These are phyloP conservation scores for Cochlearius cochlearius DNA, from an alignment of 2,113 vertebrate genomes.

Conservation along the genomic window DNA sequence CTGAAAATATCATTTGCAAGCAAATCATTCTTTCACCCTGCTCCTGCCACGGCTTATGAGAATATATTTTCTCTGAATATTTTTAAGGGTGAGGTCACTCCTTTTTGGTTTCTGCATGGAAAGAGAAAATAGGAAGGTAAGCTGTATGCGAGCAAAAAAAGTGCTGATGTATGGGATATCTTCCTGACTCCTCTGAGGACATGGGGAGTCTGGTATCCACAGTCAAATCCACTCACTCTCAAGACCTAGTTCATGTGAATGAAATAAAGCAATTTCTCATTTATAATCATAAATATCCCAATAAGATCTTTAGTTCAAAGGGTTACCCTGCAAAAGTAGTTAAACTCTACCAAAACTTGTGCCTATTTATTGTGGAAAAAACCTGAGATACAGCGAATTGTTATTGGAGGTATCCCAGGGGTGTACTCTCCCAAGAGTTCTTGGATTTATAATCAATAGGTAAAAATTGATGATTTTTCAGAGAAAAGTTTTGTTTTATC, in stretches of 20 bases:
- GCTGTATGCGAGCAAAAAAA: rapidly evolving
- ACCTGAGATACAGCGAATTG: not conserved
- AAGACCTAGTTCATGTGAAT: not conserved
- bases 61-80: not conserved
- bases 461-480: not conserved
- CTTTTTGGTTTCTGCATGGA: not conserved
- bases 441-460: not conserved
- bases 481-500: not conserved
- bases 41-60: not conserved
- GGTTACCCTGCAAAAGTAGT: not conserved
- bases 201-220: not conserved
- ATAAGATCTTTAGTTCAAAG: not conserved
- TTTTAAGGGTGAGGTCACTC: not conserved
- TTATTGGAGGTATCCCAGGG: not conserved
- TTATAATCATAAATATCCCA: not conserved
- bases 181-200: not conserved
- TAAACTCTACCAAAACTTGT: not conserved
- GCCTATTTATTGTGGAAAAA: not conserved
- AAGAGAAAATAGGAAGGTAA: not conserved
- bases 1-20: not conserved
- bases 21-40: not conserved
- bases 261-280: not conserved
- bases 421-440: not conserved
- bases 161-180: not conserved
- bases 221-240: not conserved